phyloP scores from a whole-genome alignment of 2,888 invertebrate species.

The Melanophora roralis region DNA sequence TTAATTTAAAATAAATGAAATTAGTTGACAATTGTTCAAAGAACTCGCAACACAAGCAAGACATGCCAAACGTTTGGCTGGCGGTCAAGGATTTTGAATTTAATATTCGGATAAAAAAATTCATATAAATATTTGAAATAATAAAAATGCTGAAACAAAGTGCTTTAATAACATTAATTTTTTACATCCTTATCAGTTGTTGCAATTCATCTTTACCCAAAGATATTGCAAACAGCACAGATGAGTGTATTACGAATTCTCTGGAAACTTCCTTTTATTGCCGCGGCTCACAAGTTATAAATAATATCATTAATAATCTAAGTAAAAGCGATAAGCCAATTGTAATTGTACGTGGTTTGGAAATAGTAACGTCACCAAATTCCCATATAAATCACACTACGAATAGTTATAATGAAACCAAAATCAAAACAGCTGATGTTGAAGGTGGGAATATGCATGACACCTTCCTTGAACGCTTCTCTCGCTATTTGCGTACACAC shows the following conservation, averaged over 20 bases:
- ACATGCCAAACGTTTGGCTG: not conserved
- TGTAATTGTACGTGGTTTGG: conserved; percentile 73
- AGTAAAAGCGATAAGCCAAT: conserved; percentile 73
- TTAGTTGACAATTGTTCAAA: conserved; percentile 54
- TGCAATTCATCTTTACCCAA: conserved; percentile 17
- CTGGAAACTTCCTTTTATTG: conserved; percentile 76
- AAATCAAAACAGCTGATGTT: not conserved
- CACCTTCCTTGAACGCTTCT: conserved; percentile 78
- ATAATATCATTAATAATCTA: conserved; percentile 79
- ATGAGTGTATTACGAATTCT: conserved; percentile 66
- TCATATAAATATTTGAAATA: not conserved
- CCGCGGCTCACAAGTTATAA: conserved; percentile 78
- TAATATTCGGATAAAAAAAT: not conserved
- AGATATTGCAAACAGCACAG: conserved; percentile 14
- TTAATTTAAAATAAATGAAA: conserved; percentile 12
- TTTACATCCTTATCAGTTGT: conserved; percentile 9
- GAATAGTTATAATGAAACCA: not conserved
- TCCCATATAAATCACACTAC: conserved; percentile 65
- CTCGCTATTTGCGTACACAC: conserved; percentile 84
- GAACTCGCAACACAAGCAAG: conserved; percentile 21
- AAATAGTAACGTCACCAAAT: conserved; percentile 70
- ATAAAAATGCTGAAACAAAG: conserved; percentile 16
- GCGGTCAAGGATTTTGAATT: not conserved
- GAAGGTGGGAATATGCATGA: conserved; percentile 20
- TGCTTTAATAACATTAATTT: conserved; percentile 17